These are phyloP conservation scores for Rhadinocentrus ornatus DNA, from an alignment of 2,797 vertebrate species.

Conservation along the genomic window DNA sequence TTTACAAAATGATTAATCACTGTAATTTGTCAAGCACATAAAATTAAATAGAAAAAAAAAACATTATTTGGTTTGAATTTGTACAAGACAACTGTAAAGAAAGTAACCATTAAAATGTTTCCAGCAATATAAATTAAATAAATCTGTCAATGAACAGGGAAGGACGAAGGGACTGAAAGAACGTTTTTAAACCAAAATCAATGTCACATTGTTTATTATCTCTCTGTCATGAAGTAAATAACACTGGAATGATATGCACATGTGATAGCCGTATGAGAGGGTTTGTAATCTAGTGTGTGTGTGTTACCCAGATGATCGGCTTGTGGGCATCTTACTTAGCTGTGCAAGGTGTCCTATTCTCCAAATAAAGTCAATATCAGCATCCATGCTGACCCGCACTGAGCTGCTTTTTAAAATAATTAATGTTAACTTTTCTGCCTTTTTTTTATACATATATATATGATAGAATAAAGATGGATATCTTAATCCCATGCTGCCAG, in stretches of 20 bases:
- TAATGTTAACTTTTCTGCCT: slow-evolving; percentile 8
- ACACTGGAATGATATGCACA: slow-evolving; percentile 50
- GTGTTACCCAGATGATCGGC: slow-evolving; percentile 45
- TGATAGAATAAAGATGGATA: slow-evolving; percentile 5
- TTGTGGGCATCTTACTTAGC: slow-evolving; percentile 17
- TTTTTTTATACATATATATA: not conserved
- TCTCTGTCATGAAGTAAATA: slow-evolving; percentile 42
- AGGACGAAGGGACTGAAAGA: slow-evolving; percentile 39
- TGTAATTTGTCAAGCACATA: slow-evolving; percentile 22
- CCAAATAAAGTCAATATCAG: slow-evolving; percentile 20
- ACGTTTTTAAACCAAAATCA: slow-evolving; percentile 45
- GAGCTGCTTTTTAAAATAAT: slow-evolving; percentile 21
- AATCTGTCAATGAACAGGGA: slow-evolving; percentile 10
- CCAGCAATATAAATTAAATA: slow-evolving; percentile 16
- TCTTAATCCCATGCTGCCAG: slow-evolving; percentile 24
- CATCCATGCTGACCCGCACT: not conserved
- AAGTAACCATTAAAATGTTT: not conserved
- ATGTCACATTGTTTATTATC: slow-evolving; percentile 30
- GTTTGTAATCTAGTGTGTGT: slow-evolving; percentile 47
- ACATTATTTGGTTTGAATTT: slow-evolving; percentile 7
- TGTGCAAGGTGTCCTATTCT: slow-evolving; percentile 12
- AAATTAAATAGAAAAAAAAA: too few species aligned
- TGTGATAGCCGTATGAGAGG: slow-evolving; percentile 50
- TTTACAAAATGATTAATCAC: slow-evolving; percentile 24
- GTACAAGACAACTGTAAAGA: not conserved